Evolutionary conservation across 2,797 vertebrate genomes (phyloP).

Genomic region (Nannoperca obscura): DNA sequence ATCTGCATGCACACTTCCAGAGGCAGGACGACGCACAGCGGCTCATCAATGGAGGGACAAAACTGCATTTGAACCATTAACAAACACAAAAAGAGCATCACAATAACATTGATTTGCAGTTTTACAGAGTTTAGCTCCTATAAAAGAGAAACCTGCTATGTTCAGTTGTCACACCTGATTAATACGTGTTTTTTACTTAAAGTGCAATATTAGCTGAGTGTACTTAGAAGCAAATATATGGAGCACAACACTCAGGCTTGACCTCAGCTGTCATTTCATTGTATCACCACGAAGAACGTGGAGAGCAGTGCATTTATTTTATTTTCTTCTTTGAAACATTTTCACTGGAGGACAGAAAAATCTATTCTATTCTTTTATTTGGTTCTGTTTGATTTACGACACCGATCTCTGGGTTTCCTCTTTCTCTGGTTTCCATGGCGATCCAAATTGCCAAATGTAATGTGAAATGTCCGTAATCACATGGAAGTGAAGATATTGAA

Average conservation of each 20-base stretch:
- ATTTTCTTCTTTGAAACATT: constrained; percentile 17
- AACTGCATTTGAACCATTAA: not conserved
- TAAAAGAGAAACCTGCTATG: not conserved
- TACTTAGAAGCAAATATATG: not conserved
- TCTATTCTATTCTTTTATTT: constrained; percentile 47
- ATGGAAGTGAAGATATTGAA: constrained; percentile 63
- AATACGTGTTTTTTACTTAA: constrained; percentile 17
- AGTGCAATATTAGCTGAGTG: not conserved
- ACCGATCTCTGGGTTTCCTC: constrained; percentile 14
- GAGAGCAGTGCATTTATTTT: not conserved
- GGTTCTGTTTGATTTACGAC: constrained; percentile 69
- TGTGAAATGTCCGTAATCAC: constrained; percentile 39
- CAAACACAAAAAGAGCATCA: not conserved
- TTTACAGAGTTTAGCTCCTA: not conserved
- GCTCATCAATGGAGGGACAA: not conserved
- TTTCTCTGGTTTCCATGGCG: constrained; percentile 64
- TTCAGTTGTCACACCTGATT: not conserved
- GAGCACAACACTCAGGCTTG: not conserved
- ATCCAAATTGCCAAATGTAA: constrained; percentile 40
- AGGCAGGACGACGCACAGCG: not conserved
- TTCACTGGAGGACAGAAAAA: constrained; percentile 6
- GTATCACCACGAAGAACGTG: not conserved
- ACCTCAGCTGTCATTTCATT: not conserved
- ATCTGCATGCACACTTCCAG: not conserved
- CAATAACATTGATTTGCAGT: not conserved